Conservation (phyloP, 92 coral and sea anemone species). For the Siderastrea siderea region DNA sequence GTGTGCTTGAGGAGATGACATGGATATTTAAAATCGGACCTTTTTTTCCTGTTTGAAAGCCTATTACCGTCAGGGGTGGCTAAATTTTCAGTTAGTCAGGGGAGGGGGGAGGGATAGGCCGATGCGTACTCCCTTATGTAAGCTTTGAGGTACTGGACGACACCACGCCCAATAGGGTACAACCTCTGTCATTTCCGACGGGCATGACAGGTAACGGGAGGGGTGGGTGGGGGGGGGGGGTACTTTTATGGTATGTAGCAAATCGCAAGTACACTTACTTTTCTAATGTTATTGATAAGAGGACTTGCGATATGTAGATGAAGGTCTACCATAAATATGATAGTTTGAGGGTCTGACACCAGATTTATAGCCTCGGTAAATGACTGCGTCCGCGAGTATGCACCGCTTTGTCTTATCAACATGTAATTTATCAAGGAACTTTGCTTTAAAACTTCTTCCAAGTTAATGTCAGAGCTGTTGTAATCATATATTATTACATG, state of each 20-base stretch:
- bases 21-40: no score
- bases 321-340: constrained; percentile 72
- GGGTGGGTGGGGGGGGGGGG: no score
- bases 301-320: constrained; percentile 78
- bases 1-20: no score
- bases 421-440: constrained; percentile 71
- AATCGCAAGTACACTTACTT: constrained; percentile 50
- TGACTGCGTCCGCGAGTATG: constrained; percentile 68
- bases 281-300: constrained; percentile 71
- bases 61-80: no score
- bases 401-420: constrained; percentile 60
- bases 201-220: no score
- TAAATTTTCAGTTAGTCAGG: no score
- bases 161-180: no score
- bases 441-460: constrained; percentile 50
- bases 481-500: constrained; percentile 70
- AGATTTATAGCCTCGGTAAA: constrained; percentile 69
- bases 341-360: constrained; percentile 73
- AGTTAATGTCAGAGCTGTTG: constrained; percentile 73
- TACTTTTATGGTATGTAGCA: neutral
- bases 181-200: no score
- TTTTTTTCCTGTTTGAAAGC: no score
- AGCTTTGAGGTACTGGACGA: no score
- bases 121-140: no score
- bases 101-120: no score